Base-by-base conservation (phyloP, 2,888 invertebrate genomes). In the Melitaea athalia region DNA sequence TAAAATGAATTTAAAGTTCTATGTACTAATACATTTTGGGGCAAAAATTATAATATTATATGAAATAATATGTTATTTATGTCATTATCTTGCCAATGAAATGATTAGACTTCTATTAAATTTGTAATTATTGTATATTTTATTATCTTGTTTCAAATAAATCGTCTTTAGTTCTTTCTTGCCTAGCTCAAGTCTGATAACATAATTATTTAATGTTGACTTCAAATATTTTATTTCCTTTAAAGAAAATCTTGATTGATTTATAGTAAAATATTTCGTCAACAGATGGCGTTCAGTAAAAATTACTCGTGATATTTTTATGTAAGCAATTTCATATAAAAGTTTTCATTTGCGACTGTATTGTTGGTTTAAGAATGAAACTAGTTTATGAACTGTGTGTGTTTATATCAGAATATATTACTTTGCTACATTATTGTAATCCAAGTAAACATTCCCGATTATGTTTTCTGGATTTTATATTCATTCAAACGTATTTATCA, bases 341-440 rank as follows among this genome's bases (percentile, higher is more conserved):
- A 38, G 31, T 64, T 62, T 45, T 50, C 4, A 43, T 38, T 61
- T 70, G 72, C 72, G 72, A 70, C 72, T 72, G 72, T 65, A 33
- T 55, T 67, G 52, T 59, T 65, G 45, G 60, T 64, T 57, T 24
- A 61, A 67, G 53, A n/a, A 57, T 63, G 63, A 68, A 65, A 70
- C 67, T 67, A 78, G 77, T 77, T 82, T 83, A 85, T 83, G 84
- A 83, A 82, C 79, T 82, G 84, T 86, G 86, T 85, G 85, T 86
- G 85, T 82, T 79, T 79, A 82, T 83, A 83, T 81, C 85, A 85
- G 87, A 85, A 81, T n/a, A n/a, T n/a, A n/a, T 73, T 71, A 67
- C 68, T 69, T 77, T 77, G 74, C 74, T 72, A 72, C 75, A 68
- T 52, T 52, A 65, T 76, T 76, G 50, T 75, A 75, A 80, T 79